A percentile compares a stretch with the other conserved stretches of the same genome.
Conservation (phyloP, 2,888 invertebrate genomes). For the Campoletis raptor region DNA sequence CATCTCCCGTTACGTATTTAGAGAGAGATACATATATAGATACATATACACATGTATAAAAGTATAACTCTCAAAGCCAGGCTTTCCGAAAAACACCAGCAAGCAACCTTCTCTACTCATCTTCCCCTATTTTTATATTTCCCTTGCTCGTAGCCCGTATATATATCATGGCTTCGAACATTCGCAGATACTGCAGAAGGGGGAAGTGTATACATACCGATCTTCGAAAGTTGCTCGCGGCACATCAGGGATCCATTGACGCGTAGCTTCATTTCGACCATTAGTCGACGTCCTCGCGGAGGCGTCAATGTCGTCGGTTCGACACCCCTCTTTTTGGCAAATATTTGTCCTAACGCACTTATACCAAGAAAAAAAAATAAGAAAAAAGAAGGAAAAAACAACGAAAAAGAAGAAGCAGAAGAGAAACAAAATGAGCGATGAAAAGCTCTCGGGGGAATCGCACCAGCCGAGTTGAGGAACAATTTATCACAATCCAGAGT, state of each 20-base stretch:
- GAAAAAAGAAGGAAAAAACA: neutral
- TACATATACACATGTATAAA: neutral
- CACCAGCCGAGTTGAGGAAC: slow-evolving; percentile 57
- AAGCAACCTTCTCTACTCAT: slow-evolving; percentile 64
- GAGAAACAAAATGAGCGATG: slow-evolving; percentile 60
- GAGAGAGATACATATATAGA: neutral
- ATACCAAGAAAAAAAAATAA: neutral
- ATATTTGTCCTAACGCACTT: slow-evolving; percentile 46
- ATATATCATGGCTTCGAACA: slow-evolving; percentile 48
- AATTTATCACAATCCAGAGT: slow-evolving; percentile 66
- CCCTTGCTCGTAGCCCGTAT: slow-evolving; percentile 26
- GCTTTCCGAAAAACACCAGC: slow-evolving; percentile 64
- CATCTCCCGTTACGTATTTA: slow-evolving; percentile 71
- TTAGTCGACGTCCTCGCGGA: slow-evolving; percentile 22
- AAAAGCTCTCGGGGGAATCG: slow-evolving; percentile 57
- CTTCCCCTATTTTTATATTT: slow-evolving; percentile 38
- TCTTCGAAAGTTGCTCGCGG: slow-evolving; percentile 64
- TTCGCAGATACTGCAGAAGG: slow-evolving; percentile 50
- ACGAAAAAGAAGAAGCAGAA: slow-evolving; percentile 20
- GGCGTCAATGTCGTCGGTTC: slow-evolving; percentile 34
- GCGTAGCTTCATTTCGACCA: slow-evolving; percentile 37
- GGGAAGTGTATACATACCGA: slow-evolving; percentile 58
- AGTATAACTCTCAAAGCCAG: slow-evolving; percentile 60
- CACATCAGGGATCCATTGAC: slow-evolving; percentile 47
- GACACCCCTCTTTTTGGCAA: slow-evolving; percentile 26